phyloP scores from a whole-genome alignment of 2,113 vertebrate species.

The Pteronura brasiliensis region DNA sequence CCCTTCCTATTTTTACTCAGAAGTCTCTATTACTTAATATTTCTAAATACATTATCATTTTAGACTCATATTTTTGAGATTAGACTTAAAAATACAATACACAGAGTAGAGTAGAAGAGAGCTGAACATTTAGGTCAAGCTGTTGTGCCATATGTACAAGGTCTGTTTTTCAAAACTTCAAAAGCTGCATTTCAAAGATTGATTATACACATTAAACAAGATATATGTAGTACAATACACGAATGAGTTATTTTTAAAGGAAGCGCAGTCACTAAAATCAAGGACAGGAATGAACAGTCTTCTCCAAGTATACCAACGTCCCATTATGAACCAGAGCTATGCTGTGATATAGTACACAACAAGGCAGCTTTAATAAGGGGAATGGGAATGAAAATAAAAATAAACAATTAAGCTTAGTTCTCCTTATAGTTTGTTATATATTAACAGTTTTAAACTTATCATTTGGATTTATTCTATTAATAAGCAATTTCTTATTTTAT shows the following conservation, averaged over 20 bases:
- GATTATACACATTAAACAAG: not conserved
- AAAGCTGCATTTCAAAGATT: conserved; percentile 21
- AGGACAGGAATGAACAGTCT: not conserved
- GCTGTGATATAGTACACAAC: not conserved
- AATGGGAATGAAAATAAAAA: not conserved
- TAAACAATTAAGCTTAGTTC: not conserved
- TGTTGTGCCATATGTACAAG: not conserved
- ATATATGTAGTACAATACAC: not conserved
- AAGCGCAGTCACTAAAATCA: not conserved
- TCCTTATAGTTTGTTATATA: not conserved
- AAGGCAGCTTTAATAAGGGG: not conserved
- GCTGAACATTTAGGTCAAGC: not conserved
- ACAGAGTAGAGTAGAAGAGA: not conserved
- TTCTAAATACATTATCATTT: not conserved
- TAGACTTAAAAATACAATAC: not conserved
- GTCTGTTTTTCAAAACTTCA: conserved; percentile 10
- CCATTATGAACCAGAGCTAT: not conserved
- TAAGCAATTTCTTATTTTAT: not conserved
- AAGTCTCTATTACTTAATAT: not conserved
- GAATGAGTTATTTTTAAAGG: not conserved
- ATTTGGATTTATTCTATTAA: not conserved
- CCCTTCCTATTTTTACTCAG: not conserved
- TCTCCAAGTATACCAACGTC: not conserved
- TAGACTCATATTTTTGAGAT: not conserved
- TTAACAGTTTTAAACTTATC: not conserved